Conservation (phyloP, 2,797 vertebrate species). For the Ctenosaura bakeri region DNA sequence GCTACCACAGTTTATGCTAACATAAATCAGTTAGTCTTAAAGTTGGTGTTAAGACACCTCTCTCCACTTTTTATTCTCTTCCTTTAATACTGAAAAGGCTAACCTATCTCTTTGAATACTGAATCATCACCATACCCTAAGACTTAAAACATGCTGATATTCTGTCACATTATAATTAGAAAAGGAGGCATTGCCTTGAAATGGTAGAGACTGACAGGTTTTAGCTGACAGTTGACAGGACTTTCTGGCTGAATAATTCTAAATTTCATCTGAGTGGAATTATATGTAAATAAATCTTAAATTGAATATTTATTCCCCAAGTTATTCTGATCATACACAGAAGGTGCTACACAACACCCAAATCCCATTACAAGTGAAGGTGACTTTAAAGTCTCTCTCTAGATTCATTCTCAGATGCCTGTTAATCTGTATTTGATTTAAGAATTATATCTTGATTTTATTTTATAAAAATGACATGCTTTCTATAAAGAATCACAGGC, state of each 20-base stretch:
- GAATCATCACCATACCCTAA: neutral
- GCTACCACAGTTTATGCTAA: neutral
- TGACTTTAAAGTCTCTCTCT: constrained; percentile 39
- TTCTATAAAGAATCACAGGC: neutral
- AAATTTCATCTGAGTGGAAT: constrained; percentile 37
- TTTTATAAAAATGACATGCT: neutral
- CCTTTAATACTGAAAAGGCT: too few relatives aligned
- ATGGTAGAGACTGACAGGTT: constrained; percentile 39
- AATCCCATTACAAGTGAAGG: constrained; percentile 48
- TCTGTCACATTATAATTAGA: fast-evolving
- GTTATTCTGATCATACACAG: neutral
- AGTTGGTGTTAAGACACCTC: too few relatives aligned
- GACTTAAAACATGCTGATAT: neutral
- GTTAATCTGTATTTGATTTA: constrained; percentile 14
- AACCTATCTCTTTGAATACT: neutral
- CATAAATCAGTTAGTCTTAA: too few relatives aligned
- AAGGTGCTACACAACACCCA: constrained; percentile 41
- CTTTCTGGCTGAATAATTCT: constrained; percentile 46
- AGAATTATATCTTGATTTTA: neutral
- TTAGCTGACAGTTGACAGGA: constrained; percentile 46
- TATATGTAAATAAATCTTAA: constrained; percentile 55
- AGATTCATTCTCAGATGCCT: constrained; percentile 48
- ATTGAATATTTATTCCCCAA: constrained; percentile 47
- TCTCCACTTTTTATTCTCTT: too few relatives aligned
- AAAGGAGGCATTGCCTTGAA: neutral